Evolutionary conservation across 2,113 vertebrate species (phyloP).

Genomic region (Varanus salvator): DNA sequence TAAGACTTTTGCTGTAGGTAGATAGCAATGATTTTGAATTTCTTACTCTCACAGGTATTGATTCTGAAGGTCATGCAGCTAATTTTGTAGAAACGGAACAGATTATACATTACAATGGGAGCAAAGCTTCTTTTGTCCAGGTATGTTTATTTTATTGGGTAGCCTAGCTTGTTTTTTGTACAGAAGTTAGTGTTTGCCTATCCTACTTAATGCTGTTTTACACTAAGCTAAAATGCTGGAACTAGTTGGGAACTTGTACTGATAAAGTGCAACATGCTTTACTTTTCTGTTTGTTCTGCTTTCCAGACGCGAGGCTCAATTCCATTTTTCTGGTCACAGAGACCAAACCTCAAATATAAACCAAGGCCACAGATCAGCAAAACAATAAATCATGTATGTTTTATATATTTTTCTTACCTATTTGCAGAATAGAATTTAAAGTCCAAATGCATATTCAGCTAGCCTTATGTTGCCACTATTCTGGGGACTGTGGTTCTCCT

Average conservation of each 20-base stretch:
- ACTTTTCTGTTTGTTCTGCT: conserved; percentile 34
- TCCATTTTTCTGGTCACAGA: conserved; percentile 96
- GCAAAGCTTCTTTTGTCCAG: conserved; percentile 92
- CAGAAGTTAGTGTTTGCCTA: neutral
- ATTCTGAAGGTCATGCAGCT: conserved; percentile 96
- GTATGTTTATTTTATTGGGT: conserved; percentile 49
- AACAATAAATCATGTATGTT: conserved; percentile 89
- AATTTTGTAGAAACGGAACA: conserved; percentile 98
- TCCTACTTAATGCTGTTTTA: neutral
- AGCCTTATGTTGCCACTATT: neutral
- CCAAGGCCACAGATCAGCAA: conserved; percentile 96
- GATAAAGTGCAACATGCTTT: neutral
- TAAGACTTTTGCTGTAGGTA: neutral
- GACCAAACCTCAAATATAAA: conserved; percentile 96
- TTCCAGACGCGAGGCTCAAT: conserved; percentile 93
- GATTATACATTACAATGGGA: conserved; percentile 88
- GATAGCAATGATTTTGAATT: neutral
- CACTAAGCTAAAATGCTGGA: neutral
- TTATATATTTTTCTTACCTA: conserved; percentile 10
- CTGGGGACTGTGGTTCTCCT: neutral
- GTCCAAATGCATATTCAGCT: neutral
- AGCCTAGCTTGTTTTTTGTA: neutral
- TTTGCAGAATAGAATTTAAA: neutral
- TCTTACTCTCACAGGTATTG: conserved; percentile 82
- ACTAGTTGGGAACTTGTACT: neutral